phyloP scores from a whole-genome alignment of 2,888 invertebrate species.

The Ptychoptera albimana region DNA sequence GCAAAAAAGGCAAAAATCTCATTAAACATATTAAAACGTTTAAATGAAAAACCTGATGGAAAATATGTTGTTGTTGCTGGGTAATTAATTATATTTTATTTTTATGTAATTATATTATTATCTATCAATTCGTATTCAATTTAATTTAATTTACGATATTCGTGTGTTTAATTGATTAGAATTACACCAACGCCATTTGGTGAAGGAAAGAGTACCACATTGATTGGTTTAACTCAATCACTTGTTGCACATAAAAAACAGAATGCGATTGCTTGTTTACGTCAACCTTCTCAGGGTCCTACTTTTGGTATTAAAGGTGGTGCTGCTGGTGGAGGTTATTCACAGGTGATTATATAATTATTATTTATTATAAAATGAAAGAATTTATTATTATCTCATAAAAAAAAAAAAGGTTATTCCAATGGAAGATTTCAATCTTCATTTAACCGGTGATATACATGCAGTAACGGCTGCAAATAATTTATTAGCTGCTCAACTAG shows the following conservation, averaged over 20 bases:
- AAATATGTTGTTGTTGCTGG: constrained; percentile 93
- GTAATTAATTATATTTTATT: constrained; percentile 34
- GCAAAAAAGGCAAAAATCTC: constrained; percentile 89
- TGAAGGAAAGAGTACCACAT: constrained; percentile 95
- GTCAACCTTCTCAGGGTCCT: constrained; percentile 97
- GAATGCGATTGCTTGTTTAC: constrained; percentile 84
- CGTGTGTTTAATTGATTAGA: too few species aligned
- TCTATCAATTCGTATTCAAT: background rate
- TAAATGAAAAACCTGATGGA: constrained; percentile 52
- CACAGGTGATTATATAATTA: constrained; percentile 42
- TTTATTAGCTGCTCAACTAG: constrained; percentile 91
- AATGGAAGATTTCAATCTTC: constrained; percentile 99
- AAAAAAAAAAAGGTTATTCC: constrained; percentile 86
- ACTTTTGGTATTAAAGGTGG: constrained; percentile 98
- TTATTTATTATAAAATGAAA: background rate
- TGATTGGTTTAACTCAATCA: constrained; percentile 86
- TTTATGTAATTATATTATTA: constrained; percentile 1
- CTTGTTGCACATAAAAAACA: constrained; percentile 65
- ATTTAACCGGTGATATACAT: constrained; percentile 95
- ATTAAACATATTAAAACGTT: constrained; percentile 59
- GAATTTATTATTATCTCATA: too few species aligned
- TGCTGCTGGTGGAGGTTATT: constrained; percentile 96
- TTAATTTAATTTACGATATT: too few species aligned
- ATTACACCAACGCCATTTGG: constrained; percentile 98
- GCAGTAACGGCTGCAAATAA: constrained; percentile 98